Evolutionary conservation across 2,888 invertebrate genomes (phyloP), one percentile per base, ranked within the genome.

Genomic region (Amphipoea oculea): DNA sequence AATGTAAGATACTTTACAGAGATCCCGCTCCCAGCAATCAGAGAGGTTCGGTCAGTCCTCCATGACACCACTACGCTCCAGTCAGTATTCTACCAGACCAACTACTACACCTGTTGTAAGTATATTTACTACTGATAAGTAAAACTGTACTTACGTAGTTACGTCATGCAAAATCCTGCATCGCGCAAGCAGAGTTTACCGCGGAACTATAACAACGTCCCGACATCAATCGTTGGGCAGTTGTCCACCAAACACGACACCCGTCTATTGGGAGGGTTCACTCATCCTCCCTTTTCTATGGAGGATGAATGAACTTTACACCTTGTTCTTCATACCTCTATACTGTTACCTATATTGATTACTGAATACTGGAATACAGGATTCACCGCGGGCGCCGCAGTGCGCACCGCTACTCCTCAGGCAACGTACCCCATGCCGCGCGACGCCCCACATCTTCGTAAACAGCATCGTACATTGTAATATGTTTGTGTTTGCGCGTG

Each of bases 11-110:
- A 36, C 66, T 62, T 70, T 90, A 4, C 89, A 96, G 96, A 93
- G 95, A 73, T 95, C 96, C 6, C 91, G 95, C 3, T 95, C 96
- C 0, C 96, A 96, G 78, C 95, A 95, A 82, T 91, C 92, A 3
- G 96, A 96, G 9, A 92, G 91, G n/a, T 94, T 91, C 84, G 93
- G 93, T 0, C 94, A 93, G 83, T 86, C 93, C 0, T 88, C 89
- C 0, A 92, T 92, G 78, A 96, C 96, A 51, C 96, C 96, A 0
- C 88, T 95, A 9, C 89, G 94, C 0, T 90, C 91, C 76, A 95
- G 92, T 63, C 93, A 94, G 0, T 95, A 93, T 80, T 85, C 91
- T 4, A 66, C 90, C 40, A 81, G 85, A 65, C 69, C 85, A 23
- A 86, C 85, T 20, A 78, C 86, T 2, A 85, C 85, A 12, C 88